phyloP scores from a whole-genome alignment of 2,113 vertebrate species.

The Pteropus alecto region DNA sequence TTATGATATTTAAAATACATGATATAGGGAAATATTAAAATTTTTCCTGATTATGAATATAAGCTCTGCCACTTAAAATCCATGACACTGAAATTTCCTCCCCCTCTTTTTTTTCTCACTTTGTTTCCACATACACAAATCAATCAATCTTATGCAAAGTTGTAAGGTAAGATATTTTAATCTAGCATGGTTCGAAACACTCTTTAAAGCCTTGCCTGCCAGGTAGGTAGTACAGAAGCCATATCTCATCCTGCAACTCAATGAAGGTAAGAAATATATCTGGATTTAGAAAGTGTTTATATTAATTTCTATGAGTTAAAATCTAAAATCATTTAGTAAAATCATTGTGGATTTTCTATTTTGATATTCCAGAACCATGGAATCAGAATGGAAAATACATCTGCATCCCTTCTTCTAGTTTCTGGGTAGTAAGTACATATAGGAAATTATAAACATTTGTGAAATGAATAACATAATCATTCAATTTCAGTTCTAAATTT shows the following conservation, averaged over 20 bases:
- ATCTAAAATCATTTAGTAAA: not conserved
- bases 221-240: not conserved
- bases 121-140: constrained; percentile 19
- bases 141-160: not conserved
- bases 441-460: not conserved
- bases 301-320: not conserved
- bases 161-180: not conserved
- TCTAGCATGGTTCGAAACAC: not conserved
- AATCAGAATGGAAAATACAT: not conserved
- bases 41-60: constrained; percentile 20
- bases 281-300: not conserved
- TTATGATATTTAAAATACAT: constrained; percentile 49
- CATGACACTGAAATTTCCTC: constrained; percentile 39
- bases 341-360: not conserved
- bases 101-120: not conserved
- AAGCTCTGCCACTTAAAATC: constrained; percentile 39
- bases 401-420: not conserved
- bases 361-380: not conserved
- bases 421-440: not conserved
- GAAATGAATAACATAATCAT: not conserved
- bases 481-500: not conserved
- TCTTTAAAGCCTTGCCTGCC: not conserved
- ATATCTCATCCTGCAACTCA: not conserved
- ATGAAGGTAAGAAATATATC: not conserved
- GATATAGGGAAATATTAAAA: constrained; percentile 17